These are phyloP conservation scores for Pontoporia blainvillei DNA, from an alignment of 2,113 vertebrate species.

Conservation along the genomic window DNA sequence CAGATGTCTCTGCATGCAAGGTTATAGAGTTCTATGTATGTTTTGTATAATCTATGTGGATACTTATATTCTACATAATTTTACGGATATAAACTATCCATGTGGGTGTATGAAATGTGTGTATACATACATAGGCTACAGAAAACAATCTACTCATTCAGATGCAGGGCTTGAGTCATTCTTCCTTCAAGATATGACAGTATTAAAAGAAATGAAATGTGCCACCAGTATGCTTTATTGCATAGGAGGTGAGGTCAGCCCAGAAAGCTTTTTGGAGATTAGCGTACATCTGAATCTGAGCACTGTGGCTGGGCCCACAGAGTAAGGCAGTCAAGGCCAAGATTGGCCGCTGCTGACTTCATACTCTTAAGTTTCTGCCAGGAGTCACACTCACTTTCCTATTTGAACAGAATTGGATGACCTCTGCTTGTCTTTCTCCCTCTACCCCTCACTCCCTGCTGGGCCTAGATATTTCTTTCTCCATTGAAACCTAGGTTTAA, in stretches of 20 bases:
- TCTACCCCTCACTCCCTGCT: not conserved
- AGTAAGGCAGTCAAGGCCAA: not conserved
- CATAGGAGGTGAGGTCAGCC: conserved; percentile 5
- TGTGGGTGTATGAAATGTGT: conserved; percentile 49
- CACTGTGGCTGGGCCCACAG: not conserved
- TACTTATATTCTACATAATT: not conserved
- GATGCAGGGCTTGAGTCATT: conserved; percentile 37
- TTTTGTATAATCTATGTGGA: conserved; percentile 3
- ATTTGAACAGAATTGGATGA: conserved; percentile 10
- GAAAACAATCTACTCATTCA: conserved; percentile 51
- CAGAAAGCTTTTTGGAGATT: conserved; percentile 52
- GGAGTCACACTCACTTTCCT: conserved; percentile 9
- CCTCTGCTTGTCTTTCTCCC: not conserved
- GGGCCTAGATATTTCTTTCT: not conserved
- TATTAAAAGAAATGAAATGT: conserved; percentile 43
- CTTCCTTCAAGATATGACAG: conserved; percentile 26
- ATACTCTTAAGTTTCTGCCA: not conserved
- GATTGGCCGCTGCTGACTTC: not conserved
- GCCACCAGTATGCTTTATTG: not conserved
- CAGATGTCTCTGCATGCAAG: not conserved
- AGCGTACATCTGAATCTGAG: conserved; percentile 1
- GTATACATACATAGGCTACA: not conserved
- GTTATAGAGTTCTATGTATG: not conserved
- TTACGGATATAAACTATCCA: not conserved
- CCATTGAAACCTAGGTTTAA: not conserved